These are phyloP conservation scores for Drosophila testacea DNA, from an alignment of 2,888 invertebrate genomes.

Conservation along the genomic window DNA sequence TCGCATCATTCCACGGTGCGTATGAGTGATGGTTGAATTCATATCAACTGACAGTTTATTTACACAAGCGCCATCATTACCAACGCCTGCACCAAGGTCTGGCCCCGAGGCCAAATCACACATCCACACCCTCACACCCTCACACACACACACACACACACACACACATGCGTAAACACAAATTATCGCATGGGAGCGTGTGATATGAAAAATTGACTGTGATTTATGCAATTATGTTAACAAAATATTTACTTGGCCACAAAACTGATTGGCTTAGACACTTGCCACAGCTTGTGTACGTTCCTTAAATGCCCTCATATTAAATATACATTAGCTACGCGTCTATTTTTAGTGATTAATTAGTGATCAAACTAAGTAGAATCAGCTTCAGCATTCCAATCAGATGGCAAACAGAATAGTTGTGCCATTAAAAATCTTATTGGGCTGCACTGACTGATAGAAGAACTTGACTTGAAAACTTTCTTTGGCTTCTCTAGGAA, in stretches of 20 bases:
- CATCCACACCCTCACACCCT: constrained; percentile 11
- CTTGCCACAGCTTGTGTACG: constrained; percentile 39
- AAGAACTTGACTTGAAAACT: constrained; percentile 18
- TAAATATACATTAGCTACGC: constrained; percentile 46
- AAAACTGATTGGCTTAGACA: constrained; percentile 68
- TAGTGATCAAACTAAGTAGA: constrained; percentile 13
- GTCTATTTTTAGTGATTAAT: constrained; percentile 26
- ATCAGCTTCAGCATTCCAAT: not conserved
- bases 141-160: constrained; percentile 20
- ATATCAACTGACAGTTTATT: constrained; percentile 79
- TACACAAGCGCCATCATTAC: constrained; percentile 76
- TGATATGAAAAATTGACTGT: constrained; percentile 75
- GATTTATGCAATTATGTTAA: constrained; percentile 79
- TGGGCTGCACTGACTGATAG: not conserved
- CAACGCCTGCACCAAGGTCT: constrained; percentile 44
- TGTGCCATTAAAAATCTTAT: constrained; percentile 1
- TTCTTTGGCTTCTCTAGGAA: constrained; percentile 11
- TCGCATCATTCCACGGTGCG: constrained; percentile 39
- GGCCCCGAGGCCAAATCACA: constrained; percentile 34
- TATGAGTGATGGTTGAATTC: constrained; percentile 74
- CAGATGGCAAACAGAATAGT: not conserved
- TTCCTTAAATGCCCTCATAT: constrained; percentile 41
- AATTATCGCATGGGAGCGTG: constrained; percentile 56
- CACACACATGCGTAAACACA: constrained; percentile 23
- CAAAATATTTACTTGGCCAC: constrained; percentile 76